phyloP scores from a whole-genome alignment of 2,113 vertebrate genomes.

The Neomonachus schauinslandi region DNA sequence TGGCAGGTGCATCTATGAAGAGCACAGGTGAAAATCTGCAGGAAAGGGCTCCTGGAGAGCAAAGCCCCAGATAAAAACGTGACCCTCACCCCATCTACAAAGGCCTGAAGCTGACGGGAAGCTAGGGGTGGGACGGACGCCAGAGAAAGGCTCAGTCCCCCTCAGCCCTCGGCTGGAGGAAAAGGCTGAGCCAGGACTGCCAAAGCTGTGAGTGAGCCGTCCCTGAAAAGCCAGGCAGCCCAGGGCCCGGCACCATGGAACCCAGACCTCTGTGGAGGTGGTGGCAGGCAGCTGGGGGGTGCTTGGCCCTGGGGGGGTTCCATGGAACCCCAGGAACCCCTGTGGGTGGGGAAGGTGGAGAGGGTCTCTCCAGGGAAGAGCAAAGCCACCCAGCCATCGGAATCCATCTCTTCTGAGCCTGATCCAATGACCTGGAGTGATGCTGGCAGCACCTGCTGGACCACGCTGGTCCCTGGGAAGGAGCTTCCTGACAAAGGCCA shows the following conservation, averaged over 20 bases:
- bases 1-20: background rate
- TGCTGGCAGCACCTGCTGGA: fast-evolving
- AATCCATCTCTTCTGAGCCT: constrained; percentile 23
- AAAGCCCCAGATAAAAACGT: background rate
- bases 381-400: constrained; percentile 64
- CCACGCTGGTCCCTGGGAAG: background rate
- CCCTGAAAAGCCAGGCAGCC: background rate
- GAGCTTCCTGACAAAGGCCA: background rate
- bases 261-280: background rate
- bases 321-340: too few species aligned
- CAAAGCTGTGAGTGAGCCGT: background rate
- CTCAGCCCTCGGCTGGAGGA: background rate
- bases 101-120: background rate
- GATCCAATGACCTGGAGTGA: background rate
- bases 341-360: background rate
- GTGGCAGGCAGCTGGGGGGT: too few species aligned
- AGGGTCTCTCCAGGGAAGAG: background rate
- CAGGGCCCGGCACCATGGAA: background rate
- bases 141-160: background rate
- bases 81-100: background rate
- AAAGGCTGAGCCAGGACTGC: background rate
- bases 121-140: background rate
- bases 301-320: too few species aligned
- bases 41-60: background rate
- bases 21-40: background rate